Evolutionary conservation across 2,888 invertebrate species (phyloP), one percentile per base, ranked within the genome.

Genomic region (Pyrgus malvae): DNA sequence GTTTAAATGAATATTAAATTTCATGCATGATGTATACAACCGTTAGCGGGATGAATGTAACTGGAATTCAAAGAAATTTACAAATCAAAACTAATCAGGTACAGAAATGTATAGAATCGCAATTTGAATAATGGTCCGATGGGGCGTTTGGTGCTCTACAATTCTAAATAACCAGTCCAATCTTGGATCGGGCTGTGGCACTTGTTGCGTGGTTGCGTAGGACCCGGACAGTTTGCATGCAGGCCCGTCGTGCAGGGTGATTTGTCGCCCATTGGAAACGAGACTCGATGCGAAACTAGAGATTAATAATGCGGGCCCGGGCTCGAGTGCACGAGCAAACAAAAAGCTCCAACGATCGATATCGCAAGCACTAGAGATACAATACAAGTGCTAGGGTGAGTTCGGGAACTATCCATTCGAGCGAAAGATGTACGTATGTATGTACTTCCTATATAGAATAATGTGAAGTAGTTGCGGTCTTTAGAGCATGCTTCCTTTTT

Each of bases 121-220:
- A 5, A 23, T 35, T 46, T 46, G 37, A 25, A 14, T 50, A 33
- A 42, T 50, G 42, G 42, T 42, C 50, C 31, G 33, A 41, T 14
- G 17, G 25, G 50, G 17, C 42, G 11, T 25, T 27, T 8, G 11
- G 49, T 35, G 3, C 25, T 11, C 27, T 23, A 35, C 42, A 25
- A 44, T 17, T 11, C 27, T 23, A 35, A 33, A 25, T 37, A 44
- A 51, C 44, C 51, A 51, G 51, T 44, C 48, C 38, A 38, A 12
- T 67, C 71, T 68, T 63, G 64, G 63, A 66, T 63, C 61, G 66
- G 69, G 64, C 70, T 78, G 73, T 77, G 76, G 76, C 78, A 79
- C 80, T 82, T 78, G 83, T 78, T 82, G 81, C 81, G 81, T 85
- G 78, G 82, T 21, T 9, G 48, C 42, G 27, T 35, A 51, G 49